A percentile compares a stretch with the other conserved stretches of the same genome.
phyloP scores from a whole-genome alignment of 2,797 vertebrate genomes.

The Toxotes lorentzi region DNA sequence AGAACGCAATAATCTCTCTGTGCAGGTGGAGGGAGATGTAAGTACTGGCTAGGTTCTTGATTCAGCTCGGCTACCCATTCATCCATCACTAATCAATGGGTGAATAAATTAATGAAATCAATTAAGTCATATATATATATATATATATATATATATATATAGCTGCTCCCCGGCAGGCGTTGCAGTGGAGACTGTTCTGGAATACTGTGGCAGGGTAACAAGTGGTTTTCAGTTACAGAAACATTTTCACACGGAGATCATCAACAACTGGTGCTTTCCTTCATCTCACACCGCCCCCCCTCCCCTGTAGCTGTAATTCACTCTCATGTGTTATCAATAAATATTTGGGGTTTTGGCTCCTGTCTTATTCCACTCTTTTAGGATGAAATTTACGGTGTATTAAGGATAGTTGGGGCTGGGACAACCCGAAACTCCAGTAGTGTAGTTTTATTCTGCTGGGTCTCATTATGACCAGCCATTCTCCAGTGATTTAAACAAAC shows the following conservation, averaged over 20 bases:
- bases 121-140: not conserved
- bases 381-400: slow-evolving; percentile 32
- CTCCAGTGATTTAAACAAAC: not conserved
- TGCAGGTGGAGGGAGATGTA: slow-evolving; percentile 58
- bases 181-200: slow-evolving; percentile 57
- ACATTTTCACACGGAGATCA: slow-evolving; percentile 72
- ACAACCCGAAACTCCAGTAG: slow-evolving; percentile 20
- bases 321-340: slow-evolving; percentile 40
- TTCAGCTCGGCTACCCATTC: slow-evolving; percentile 33
- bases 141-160: no score
- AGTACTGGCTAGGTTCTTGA: slow-evolving; percentile 15
- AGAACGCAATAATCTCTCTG: slow-evolving; percentile 48
- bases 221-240: slow-evolving; percentile 65
- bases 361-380: slow-evolving; percentile 5
- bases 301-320: slow-evolving; percentile 14
- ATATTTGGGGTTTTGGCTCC: slow-evolving; percentile 38
- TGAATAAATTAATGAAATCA: slow-evolving; percentile 40
- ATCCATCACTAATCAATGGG: slow-evolving; percentile 26
- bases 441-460: slow-evolving; percentile 9
- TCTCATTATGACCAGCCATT: slow-evolving; percentile 11
- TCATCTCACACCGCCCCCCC: slow-evolving; percentile 16
- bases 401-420: slow-evolving; percentile 41
- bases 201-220: slow-evolving; percentile 43
- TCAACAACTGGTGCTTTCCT: slow-evolving; percentile 56
- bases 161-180: slow-evolving; percentile 24